These are phyloP conservation scores for Lobophora halterata DNA, from an alignment of 2,888 invertebrate genomes.

Conservation along the genomic window DNA sequence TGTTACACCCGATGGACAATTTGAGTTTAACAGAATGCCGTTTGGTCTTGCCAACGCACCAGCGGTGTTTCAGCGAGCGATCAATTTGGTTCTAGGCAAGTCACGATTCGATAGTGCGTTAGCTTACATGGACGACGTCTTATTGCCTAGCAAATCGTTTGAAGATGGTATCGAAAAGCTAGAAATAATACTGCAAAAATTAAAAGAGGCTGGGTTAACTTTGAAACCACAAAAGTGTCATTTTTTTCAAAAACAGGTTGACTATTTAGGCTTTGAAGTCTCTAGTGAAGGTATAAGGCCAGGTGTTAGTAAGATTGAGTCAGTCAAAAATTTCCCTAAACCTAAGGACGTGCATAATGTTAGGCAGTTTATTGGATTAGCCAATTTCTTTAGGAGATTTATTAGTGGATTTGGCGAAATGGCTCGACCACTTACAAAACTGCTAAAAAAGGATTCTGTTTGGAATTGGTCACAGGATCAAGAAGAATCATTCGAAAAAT, in stretches of 20 bases:
- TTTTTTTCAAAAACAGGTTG: conserved; percentile 32
- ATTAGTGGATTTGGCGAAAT: neutral
- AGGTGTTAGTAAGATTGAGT: neutral
- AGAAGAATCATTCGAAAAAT: neutral
- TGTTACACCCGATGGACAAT: conserved; percentile 34
- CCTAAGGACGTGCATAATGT: conserved; percentile 1
- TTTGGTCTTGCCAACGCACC: conserved; percentile 37
- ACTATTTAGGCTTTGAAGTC: conserved; percentile 38
- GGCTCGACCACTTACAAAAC: neutral
- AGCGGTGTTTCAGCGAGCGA: conserved; percentile 31
- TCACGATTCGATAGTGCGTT: conserved; percentile 4
- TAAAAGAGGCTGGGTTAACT: conserved; percentile 22
- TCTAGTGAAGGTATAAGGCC: conserved; percentile 15
- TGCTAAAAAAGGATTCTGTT: neutral
- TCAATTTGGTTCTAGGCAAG: conserved; percentile 30
- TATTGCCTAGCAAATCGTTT: conserved; percentile 25
- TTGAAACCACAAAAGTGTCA: conserved; percentile 36
- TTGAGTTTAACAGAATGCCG: conserved; percentile 30
- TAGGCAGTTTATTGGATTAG: conserved; percentile 4
- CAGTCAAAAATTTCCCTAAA: neutral
- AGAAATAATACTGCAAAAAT: conserved; percentile 16
- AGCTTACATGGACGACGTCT: conserved; percentile 34
- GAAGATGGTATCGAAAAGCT: conserved; percentile 25
- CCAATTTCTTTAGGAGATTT: conserved; percentile 15
- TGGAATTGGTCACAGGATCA: conserved; percentile 2